Conservation (phyloP, 2,888 invertebrate species). For the Calameuta pallipes region DNA sequence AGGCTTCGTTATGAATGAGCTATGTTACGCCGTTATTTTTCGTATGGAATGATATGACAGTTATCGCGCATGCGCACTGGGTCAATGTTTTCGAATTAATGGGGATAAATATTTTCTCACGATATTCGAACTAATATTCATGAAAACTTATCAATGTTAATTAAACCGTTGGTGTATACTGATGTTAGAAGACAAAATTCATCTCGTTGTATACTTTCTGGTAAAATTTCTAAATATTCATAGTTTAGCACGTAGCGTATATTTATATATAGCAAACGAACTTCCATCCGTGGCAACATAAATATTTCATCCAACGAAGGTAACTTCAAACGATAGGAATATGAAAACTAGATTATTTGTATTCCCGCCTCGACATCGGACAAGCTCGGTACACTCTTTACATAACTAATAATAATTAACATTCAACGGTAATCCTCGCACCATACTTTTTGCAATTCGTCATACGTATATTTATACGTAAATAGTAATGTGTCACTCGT, state of each 20-base stretch:
- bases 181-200: not conserved
- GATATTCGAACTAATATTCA: not conserved
- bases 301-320: constrained; percentile 38
- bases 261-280: constrained; percentile 25
- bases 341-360: not conserved
- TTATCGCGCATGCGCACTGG: not conserved
- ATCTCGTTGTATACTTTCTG: not conserved
- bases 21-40: not conserved
- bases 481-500: not conserved
- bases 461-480: not conserved
- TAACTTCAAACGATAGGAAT: constrained; percentile 33
- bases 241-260: not conserved
- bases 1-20: not conserved
- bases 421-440: not conserved
- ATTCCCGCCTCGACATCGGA: not conserved
- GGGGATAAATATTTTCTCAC: not conserved
- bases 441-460: not conserved
- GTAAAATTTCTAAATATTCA: constrained; percentile 44
- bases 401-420: not conserved
- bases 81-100: not conserved
- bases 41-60: not conserved
- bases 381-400: not conserved
- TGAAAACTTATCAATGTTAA: not conserved
- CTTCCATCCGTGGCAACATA: constrained; percentile 27
- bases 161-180: not conserved